phyloP scores from a whole-genome alignment of 1,140 invertebrate genomes.

The Zelostemma sp. region DNA sequence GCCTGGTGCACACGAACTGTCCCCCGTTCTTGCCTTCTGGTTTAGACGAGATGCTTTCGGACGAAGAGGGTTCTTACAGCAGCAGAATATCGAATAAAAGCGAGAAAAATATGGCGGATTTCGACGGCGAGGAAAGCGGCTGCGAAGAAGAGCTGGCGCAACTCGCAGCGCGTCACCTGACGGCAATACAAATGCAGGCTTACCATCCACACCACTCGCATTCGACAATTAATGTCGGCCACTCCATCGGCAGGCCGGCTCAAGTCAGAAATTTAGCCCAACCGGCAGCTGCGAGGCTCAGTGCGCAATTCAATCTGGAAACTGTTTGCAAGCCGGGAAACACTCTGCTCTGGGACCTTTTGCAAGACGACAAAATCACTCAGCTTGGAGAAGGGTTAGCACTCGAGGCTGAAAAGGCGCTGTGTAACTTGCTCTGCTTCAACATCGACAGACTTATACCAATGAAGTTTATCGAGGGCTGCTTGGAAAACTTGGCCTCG shows the following conservation, averaged over 20 bases:
- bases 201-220: constrained; percentile 63
- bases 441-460: constrained; percentile 89
- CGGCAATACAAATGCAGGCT: constrained; percentile 67
- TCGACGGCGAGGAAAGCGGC: constrained; percentile 92
- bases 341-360: constrained; percentile 92
- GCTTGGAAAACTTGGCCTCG: constrained; percentile 88
- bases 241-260: constrained; percentile 56
- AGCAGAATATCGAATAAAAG: constrained; percentile 92
- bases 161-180: constrained; percentile 74
- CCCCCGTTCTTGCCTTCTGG: constrained; percentile 61
- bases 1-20: constrained; percentile 61
- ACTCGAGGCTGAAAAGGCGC: constrained; percentile 90
- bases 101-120: constrained; percentile 95
- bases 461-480: constrained; percentile 96
- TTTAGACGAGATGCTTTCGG: constrained; percentile 77
- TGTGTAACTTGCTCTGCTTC: constrained; percentile 90
- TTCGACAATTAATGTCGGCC: constrained; percentile 54
- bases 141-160: constrained; percentile 89
- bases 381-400: constrained; percentile 89
- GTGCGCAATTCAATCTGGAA: constrained; percentile 77
- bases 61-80: constrained; percentile 85
- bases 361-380: constrained; percentile 91
- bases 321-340: constrained; percentile 90
- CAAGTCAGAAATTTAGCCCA: constrained; percentile 46
- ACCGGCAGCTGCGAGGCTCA: constrained; percentile 60